These are phyloP conservation scores for Myopa testacea DNA, from an alignment of 2,888 invertebrate species.

Conservation along the genomic window DNA sequence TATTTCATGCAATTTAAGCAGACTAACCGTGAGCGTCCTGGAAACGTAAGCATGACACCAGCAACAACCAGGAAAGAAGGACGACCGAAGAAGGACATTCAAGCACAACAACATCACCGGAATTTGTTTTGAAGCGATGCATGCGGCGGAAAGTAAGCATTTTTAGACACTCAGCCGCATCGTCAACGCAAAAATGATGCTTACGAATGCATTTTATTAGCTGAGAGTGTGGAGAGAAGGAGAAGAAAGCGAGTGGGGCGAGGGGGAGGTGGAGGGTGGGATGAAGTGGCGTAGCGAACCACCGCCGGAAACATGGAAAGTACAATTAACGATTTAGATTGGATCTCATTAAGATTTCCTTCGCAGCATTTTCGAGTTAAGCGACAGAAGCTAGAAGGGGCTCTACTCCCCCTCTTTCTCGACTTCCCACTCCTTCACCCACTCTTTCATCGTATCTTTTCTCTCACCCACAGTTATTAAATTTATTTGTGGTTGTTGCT, in stretches of 20 bases:
- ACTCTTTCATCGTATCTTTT: too few relatives aligned
- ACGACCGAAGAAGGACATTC: background rate
- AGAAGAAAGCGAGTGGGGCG: slow-evolving; percentile 1
- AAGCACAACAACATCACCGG: background rate
- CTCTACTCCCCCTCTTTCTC: too few relatives aligned
- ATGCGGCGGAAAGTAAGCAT: too few relatives aligned
- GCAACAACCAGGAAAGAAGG: background rate
- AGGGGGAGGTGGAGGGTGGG: background rate
- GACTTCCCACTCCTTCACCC: too few relatives aligned
- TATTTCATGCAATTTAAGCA: slow-evolving; percentile 13
- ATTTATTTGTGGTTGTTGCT: background rate
- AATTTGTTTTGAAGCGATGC: background rate
- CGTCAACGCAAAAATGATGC: slow-evolving; percentile 22
- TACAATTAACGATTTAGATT: slow-evolving; percentile 37
- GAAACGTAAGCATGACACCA: background rate
- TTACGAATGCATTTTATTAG: slow-evolving; percentile 15
- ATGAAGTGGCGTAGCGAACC: background rate
- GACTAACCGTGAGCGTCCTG: slow-evolving; percentile 6
- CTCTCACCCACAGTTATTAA: background rate
- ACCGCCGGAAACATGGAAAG: slow-evolving; percentile 27
- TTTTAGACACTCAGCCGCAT: too few relatives aligned
- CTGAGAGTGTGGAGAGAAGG: background rate
- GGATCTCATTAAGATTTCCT: slow-evolving; percentile 35
- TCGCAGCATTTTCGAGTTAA: slow-evolving; percentile 32
- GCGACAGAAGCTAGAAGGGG: background rate